Conservation (phyloP, 1,140 invertebrate species). For the Macrobrachium rosenbergii region DNA sequence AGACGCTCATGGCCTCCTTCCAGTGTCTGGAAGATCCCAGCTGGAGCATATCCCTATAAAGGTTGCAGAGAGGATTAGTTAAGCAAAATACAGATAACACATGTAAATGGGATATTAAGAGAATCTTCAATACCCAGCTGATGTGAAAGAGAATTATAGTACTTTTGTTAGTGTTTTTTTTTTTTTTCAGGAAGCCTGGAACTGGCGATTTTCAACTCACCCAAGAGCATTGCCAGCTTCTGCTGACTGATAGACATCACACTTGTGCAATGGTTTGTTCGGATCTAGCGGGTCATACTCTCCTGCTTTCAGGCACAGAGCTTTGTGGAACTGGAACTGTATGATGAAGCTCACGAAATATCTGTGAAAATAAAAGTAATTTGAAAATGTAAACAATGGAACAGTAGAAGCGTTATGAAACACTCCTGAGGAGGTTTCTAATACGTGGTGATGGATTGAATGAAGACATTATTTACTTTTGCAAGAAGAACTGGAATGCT, state of each 20-base stretch:
- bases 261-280: constrained; percentile 77
- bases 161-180: background rate
- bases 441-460: background rate
- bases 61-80: background rate
- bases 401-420: no score
- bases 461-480: background rate
- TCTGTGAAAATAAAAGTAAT: constrained; percentile 70
- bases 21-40: constrained; percentile 70
- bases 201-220: no score
- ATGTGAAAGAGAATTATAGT: background rate
- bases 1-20: constrained; percentile 69
- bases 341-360: constrained; percentile 90
- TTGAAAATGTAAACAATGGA: constrained; percentile 4
- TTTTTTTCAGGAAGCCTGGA: no score
- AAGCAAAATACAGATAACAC: background rate
- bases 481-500: no score
- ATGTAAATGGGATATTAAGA: background rate
- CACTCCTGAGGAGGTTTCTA: background rate
- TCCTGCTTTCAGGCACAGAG: constrained; percentile 83
- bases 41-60: constrained; percentile 64
- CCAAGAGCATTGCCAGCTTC: constrained; percentile 69
- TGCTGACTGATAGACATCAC: constrained; percentile 73
- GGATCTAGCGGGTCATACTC: constrained; percentile 81
- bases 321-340: constrained; percentile 91
- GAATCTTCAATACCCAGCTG: background rate